phyloP scores from a whole-genome alignment of 2,113 vertebrate genomes.

The Turnix velox region DNA sequence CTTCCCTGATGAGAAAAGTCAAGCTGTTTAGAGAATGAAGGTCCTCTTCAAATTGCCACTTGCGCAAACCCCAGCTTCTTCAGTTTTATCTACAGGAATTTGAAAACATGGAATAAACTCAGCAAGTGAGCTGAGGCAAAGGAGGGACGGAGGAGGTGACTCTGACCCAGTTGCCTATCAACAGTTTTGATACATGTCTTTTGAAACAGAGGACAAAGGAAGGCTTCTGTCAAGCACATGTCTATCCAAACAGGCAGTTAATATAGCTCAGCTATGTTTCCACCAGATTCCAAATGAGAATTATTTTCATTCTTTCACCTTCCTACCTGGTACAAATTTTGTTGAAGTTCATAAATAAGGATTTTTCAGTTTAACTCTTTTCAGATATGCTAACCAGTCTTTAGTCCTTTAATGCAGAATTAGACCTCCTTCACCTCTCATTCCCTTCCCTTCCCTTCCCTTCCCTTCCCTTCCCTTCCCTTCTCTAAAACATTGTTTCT shows the following conservation, averaged over 20 bases:
- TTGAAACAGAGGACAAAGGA: not conserved
- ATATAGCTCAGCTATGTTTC: not conserved
- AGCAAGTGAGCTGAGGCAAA: not conserved
- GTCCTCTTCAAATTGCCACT: slow-evolving; percentile 27
- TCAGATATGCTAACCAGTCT: not conserved
- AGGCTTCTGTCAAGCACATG: not conserved
- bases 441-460: not conserved
- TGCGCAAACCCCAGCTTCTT: not conserved
- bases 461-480: not conserved
- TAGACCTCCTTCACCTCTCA: not conserved
- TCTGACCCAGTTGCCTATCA: not conserved
- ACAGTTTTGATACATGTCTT: not conserved
- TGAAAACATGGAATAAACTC: slow-evolving; percentile 41
- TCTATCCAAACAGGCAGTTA: not conserved
- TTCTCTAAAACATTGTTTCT: too few relatives aligned
- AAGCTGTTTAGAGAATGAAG: slow-evolving; percentile 42
- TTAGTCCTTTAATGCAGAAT: not conserved
- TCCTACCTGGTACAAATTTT: not conserved
- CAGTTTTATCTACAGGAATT: slow-evolving; percentile 19
- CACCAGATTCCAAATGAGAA: not conserved
- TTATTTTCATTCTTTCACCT: not conserved
- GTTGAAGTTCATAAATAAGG: not conserved
- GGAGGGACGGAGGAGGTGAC: not conserved
- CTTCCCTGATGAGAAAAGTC: not conserved
- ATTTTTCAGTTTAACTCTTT: not conserved